Conservation (phyloP, 1,140 invertebrate species). For the Cyrtorhinus lividipennis region DNA sequence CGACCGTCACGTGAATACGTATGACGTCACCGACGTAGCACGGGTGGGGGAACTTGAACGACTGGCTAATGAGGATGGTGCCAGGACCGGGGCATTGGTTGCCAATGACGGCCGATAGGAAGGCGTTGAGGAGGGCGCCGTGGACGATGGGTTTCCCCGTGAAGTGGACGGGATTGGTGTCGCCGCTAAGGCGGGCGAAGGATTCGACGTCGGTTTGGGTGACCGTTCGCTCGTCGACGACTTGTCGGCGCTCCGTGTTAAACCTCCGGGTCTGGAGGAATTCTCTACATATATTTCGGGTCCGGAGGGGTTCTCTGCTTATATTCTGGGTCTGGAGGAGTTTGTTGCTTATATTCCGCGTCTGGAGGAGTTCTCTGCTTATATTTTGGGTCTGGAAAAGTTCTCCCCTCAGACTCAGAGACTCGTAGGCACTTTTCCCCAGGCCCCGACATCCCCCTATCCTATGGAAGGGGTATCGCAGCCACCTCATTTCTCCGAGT, state of each 20-base stretch:
- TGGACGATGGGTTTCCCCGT: constrained; percentile 44
- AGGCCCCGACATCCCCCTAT: too few relatives aligned
- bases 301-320: too few relatives aligned
- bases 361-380: too few relatives aligned
- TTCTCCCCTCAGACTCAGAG: too few relatives aligned
- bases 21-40: constrained; percentile 60
- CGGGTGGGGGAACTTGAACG: constrained; percentile 58
- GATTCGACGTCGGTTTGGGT: constrained; percentile 49
- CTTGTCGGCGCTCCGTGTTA: too few relatives aligned
- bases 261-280: too few relatives aligned
- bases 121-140: constrained; percentile 62
- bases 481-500: not conserved
- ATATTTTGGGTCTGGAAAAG: too few relatives aligned
- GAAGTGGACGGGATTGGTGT: constrained; percentile 61
- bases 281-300: too few relatives aligned
- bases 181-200: constrained; percentile 56
- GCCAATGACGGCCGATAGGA: constrained; percentile 65
- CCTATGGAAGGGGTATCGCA: constrained; percentile 7
- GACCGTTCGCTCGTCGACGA: constrained; percentile 38
- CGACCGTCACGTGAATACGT: constrained; percentile 50
- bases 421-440: too few relatives aligned
- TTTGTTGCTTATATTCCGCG: too few relatives aligned
- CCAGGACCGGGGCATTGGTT: constrained; percentile 67
- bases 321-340: too few relatives aligned
- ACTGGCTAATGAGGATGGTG: constrained; percentile 57